phyloP scores from a whole-genome alignment of 1,140 invertebrate species.

The Drosophila saltans region DNA sequence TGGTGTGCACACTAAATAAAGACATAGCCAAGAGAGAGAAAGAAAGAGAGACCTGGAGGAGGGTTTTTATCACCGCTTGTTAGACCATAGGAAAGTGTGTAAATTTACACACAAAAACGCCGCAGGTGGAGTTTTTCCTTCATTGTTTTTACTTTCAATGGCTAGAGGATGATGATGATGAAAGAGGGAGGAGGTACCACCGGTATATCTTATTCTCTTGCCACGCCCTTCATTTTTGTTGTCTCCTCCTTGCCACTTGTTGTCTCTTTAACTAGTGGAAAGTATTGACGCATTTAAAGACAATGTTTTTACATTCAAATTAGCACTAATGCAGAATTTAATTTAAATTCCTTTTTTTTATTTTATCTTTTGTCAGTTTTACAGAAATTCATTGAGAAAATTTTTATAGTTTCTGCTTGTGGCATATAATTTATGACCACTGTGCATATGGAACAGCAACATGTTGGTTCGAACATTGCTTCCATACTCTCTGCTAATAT shows the following conservation, averaged over 20 bases:
- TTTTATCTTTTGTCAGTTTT: background rate
- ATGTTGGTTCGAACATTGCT: conserved; percentile 20
- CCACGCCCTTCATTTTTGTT: background rate
- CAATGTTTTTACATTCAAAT: background rate
- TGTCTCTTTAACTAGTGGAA: background rate
- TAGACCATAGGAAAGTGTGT: conserved; percentile 67
- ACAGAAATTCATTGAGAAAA: conserved; percentile 9
- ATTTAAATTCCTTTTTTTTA: background rate
- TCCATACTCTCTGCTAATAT: background rate
- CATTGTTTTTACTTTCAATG: conserved; percentile 68
- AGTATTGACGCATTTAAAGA: conserved; percentile 1
- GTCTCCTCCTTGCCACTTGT: background rate
- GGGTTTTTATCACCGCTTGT: conserved; percentile 70
- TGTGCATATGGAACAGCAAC: conserved; percentile 33
- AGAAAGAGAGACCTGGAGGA: background rate
- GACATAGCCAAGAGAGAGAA: conserved; percentile 19
- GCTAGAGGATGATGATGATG: background rate
- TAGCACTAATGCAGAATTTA: conserved; percentile 16
- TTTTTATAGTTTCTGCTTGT: background rate
- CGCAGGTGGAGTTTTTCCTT: conserved; percentile 43
- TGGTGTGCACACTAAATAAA: conserved; percentile 32
- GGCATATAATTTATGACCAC: background rate
- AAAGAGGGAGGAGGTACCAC: background rate
- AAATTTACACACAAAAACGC: conserved; percentile 67
- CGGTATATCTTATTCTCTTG: too few relatives aligned